Percentiles rank a stretch among this genome's conserved stretches.
These are phyloP conservation scores for Drosophila elegans DNA, from an alignment of 1,140 invertebrate genomes.

Conservation along the genomic window DNA sequence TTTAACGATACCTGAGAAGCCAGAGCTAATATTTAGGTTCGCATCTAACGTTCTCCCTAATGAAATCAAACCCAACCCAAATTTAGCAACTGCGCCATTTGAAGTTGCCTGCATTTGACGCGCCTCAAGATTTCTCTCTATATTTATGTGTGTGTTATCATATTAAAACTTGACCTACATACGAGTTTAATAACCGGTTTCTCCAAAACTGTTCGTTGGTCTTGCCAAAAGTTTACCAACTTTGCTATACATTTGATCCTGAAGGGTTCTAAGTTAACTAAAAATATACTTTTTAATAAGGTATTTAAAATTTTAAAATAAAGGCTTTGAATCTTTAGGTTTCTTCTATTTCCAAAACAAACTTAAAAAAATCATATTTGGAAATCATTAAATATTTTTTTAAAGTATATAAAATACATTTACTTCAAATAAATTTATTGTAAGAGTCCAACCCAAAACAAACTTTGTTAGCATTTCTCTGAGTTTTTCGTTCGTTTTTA, in stretches of 20 bases:
- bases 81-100: slow-evolving; percentile 68
- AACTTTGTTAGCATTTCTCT: no score
- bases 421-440: no score
- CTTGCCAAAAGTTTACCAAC: slow-evolving; percentile 16
- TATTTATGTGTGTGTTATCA: slow-evolving; percentile 54
- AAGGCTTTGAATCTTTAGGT: no score
- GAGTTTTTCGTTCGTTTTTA: no score
- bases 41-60: slow-evolving; percentile 13
- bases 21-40: slow-evolving; percentile 20
- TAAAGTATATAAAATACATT: no score
- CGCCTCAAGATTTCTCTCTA: slow-evolving; percentile 31
- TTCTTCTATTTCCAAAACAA: no score
- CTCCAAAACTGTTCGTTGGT: slow-evolving; percentile 3
- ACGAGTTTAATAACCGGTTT: slow-evolving; percentile 69
- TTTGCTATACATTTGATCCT: slow-evolving; percentile 39
- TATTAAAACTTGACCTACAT: slow-evolving; percentile 75
- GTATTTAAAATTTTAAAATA: no score
- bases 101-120: slow-evolving; percentile 42
- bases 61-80: slow-evolving; percentile 43
- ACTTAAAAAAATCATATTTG: no score
- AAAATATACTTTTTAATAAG: no score
- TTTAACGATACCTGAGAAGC: slow-evolving; percentile 18
- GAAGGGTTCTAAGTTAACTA: background rate
- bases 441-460: no score
- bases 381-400: background rate